A percentile compares a stretch with the other conserved stretches of the same genome.
phyloP scores from a whole-genome alignment of 2,113 vertebrate genomes.

The Narcine bancroftii region DNA sequence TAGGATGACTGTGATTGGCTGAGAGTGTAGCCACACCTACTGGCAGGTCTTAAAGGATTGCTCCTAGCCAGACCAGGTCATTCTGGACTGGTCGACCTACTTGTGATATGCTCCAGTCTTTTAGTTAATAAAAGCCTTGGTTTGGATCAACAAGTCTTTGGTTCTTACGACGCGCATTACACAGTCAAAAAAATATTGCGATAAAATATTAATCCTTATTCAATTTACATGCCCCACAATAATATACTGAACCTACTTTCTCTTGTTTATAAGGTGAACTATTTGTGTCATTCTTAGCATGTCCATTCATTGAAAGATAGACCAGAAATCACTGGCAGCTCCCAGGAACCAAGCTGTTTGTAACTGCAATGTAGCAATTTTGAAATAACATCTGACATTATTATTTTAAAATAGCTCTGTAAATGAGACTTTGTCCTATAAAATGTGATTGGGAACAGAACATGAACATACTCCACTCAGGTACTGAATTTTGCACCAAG shows the following conservation, averaged over 20 bases:
- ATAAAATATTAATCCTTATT: constrained; percentile 7
- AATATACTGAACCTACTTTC: background rate
- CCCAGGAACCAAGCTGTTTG: background rate
- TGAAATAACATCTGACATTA: background rate
- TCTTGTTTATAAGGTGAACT: background rate
- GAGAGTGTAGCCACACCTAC: too few species aligned
- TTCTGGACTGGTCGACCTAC: too few species aligned
- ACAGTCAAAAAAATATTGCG: background rate
- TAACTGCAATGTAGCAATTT: background rate
- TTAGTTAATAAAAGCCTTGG: too few species aligned
- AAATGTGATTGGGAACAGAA: background rate
- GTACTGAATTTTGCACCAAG: background rate
- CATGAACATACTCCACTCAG: background rate
- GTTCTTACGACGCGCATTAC: too few species aligned
- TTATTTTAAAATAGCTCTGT: background rate
- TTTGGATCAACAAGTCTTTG: too few species aligned
- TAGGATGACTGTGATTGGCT: too few species aligned
- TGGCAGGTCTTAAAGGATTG: too few species aligned
- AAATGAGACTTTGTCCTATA: background rate
- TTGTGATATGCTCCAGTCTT: too few species aligned
- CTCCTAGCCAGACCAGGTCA: too few species aligned
- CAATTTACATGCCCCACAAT: background rate
- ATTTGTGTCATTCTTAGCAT: background rate
- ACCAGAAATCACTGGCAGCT: background rate
- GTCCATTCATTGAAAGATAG: background rate